Evolutionary conservation across 2,113 vertebrate genomes (phyloP).

Genomic region (Spermophilus dauricus): DNA sequence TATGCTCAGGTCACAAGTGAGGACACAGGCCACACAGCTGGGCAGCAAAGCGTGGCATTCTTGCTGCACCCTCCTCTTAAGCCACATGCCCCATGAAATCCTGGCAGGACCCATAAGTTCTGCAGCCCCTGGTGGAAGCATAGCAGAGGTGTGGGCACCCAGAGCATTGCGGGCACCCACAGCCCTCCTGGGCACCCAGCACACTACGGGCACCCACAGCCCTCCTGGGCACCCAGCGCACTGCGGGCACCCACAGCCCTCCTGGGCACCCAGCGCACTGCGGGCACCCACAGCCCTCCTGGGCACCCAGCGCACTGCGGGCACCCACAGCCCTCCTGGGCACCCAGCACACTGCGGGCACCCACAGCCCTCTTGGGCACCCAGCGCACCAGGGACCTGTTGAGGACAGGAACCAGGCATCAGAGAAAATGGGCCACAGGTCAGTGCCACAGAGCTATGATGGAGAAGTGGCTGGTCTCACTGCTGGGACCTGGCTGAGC

Average conservation of each 20-base stretch:
- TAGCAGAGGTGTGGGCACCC: neutral
- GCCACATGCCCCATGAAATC: accelerated
- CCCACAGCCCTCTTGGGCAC: accelerated
- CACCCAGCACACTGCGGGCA: neutral
- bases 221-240: accelerated
- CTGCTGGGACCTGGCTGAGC: neutral
- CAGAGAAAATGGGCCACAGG: neutral
- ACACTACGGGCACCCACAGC: neutral
- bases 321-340: neutral
- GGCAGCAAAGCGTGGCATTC: accelerated
- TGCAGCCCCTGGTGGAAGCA: neutral
- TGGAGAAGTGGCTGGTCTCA: neutral
- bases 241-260: too few species aligned
- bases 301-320: accelerated
- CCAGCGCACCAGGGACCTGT: accelerated
- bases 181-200: neutral
- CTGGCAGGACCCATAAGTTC: neutral
- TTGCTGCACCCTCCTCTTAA: neutral
- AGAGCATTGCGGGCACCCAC: neutral
- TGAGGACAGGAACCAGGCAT: neutral
- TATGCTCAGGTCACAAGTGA: neutral
- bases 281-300: neutral
- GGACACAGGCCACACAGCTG: neutral
- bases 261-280: neutral
- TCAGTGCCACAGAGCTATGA: accelerated